These are phyloP conservation scores for Tachina fera DNA, from an alignment of 2,888 invertebrate genomes.

Conservation along the genomic window DNA sequence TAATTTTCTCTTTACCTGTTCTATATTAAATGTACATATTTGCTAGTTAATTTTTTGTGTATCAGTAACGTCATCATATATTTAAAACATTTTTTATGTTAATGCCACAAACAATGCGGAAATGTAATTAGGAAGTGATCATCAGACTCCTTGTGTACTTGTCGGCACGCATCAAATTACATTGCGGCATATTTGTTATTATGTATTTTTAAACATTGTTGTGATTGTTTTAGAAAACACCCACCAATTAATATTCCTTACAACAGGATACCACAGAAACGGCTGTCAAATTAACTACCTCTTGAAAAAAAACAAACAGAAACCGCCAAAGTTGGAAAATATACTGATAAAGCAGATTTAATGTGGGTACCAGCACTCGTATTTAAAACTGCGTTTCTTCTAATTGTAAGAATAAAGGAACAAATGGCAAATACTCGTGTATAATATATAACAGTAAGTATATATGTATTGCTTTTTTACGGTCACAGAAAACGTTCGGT, in stretches of 20 bases:
- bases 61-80: conserved; percentile 16
- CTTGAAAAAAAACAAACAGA: conserved; percentile 58
- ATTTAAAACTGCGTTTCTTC: background rate
- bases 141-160: conserved; percentile 72
- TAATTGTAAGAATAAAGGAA: background rate
- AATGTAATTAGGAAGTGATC: conserved; percentile 63
- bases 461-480: no score
- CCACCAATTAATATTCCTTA: conserved; percentile 73
- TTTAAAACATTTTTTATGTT: conserved; percentile 36
- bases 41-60: conserved; percentile 36
- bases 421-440: no score
- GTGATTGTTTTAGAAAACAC: conserved; percentile 74
- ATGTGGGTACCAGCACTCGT: background rate
- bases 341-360: conserved; percentile 18
- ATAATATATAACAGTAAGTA: no score
- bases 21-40: background rate
- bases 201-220: conserved; percentile 64
- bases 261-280: conserved; percentile 57
- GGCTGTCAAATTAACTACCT: conserved; percentile 64
- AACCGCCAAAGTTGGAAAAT: conserved; percentile 48
- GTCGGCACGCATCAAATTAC: conserved; percentile 74
- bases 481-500: no score
- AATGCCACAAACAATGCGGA: conserved; percentile 56
- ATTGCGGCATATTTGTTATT: conserved; percentile 57
- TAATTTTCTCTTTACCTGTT: conserved; percentile 38